phyloP scores from a whole-genome alignment of 1,140 invertebrate species.

The Eumeta japonica region DNA sequence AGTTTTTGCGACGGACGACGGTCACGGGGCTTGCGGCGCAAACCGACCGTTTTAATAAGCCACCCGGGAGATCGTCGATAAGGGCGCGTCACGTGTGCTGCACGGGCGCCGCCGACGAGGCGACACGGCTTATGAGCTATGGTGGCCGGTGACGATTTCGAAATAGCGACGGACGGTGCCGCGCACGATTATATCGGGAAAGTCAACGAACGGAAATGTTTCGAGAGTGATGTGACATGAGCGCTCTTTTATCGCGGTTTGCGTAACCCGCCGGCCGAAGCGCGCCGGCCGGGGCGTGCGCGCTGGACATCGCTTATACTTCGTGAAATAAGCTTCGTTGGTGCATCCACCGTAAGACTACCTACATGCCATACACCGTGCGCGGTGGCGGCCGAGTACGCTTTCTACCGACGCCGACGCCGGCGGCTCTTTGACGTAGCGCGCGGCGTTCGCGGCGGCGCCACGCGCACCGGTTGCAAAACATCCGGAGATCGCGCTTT shows the following conservation, averaged over 20 bases:
- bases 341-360: constrained; percentile 22
- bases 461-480: constrained; percentile 35
- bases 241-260: constrained; percentile 43
- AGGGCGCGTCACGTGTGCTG: neutral
- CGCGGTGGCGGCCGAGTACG: constrained; percentile 15
- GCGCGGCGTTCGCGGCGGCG: constrained; percentile 24
- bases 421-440: constrained; percentile 5
- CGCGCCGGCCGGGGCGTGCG: constrained; percentile 14
- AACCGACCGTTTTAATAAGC: too few species aligned
- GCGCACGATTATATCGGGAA: constrained; percentile 44
- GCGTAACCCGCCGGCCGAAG: constrained; percentile 44
- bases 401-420: constrained; percentile 7
- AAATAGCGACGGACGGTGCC: constrained; percentile 26
- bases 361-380: neutral
- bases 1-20: constrained; percentile 7
- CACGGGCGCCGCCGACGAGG: neutral
- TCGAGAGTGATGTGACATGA: constrained; percentile 47
- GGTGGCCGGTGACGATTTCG: constrained; percentile 35
- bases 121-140: neutral
- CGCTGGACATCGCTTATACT: constrained; percentile 15
- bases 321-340: constrained; percentile 30
- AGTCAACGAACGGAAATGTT: constrained; percentile 58
- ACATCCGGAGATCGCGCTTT: constrained; percentile 51
- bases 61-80: neutral
- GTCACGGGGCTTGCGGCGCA: neutral